Percentiles rank a stretch among this genome's conserved stretches.
phyloP scores from a whole-genome alignment of 2,797 vertebrate species.

The Urocyon cinereoargenteus region DNA sequence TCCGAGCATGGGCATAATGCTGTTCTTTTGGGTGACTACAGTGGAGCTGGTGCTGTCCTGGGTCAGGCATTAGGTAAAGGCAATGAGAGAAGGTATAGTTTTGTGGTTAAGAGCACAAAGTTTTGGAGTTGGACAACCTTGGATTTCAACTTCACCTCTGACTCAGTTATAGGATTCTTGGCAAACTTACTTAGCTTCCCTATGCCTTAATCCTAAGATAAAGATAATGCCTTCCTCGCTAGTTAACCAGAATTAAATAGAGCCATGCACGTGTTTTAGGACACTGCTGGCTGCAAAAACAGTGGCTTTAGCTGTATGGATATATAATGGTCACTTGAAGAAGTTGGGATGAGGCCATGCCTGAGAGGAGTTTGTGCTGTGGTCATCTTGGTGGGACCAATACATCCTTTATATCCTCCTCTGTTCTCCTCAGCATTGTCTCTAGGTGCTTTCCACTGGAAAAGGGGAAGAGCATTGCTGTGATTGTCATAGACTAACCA shows the following conservation, averaged over 20 bases:
- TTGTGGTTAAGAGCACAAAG: neutral
- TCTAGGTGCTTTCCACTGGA: neutral
- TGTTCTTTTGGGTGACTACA: neutral
- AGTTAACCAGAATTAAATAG: neutral
- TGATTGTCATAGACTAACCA: neutral
- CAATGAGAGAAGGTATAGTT: neutral
- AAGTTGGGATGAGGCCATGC: neutral
- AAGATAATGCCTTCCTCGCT: neutral
- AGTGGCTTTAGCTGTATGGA: neutral
- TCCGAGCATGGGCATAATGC: neutral
- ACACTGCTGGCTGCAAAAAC: neutral
- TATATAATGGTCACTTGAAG: neutral
- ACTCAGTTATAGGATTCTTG: neutral
- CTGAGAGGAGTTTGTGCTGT: neutral
- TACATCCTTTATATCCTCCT: neutral
- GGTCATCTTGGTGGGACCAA: fast-evolving
- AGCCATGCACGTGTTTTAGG: neutral
- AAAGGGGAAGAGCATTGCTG: no score
- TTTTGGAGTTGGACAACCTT: neutral
- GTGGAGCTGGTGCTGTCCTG: neutral
- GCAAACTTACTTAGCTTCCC: neutral
- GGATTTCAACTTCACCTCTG: neutral
- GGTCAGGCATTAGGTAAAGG: neutral
- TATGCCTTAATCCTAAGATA: neutral
- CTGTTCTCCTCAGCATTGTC: neutral